Conservation (phyloP, 2,888 invertebrate genomes). For the Lingula anatina region DNA sequence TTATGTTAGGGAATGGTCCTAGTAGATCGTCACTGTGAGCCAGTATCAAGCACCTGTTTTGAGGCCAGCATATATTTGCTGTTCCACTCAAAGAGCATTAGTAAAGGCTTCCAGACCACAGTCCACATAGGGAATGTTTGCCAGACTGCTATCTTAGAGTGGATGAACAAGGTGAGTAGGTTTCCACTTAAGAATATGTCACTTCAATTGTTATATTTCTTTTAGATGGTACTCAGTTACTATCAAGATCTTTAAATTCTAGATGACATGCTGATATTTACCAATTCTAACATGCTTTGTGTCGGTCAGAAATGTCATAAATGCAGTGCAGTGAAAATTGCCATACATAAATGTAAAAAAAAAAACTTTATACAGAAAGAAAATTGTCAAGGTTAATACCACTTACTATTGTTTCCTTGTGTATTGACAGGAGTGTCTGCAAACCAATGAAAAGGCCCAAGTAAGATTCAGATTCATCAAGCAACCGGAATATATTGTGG, state of each 20-base stretch:
- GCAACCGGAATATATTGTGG: slow-evolving; percentile 81
- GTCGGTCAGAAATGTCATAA: no score
- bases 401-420: background rate
- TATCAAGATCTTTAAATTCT: background rate
- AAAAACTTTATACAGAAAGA: no score
- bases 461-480: slow-evolving; percentile 84
- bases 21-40: slow-evolving; percentile 31
- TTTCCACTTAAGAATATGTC: no score
- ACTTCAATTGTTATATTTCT: background rate
- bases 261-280: no score
- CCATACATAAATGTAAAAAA: no score
- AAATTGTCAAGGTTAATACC: no score
- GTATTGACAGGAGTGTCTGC: slow-evolving; percentile 40
- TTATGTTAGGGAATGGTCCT: slow-evolving; percentile 54
- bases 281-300: no score
- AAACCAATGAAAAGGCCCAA: slow-evolving; percentile 79
- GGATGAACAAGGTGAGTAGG: slow-evolving; percentile 57
- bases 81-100: slow-evolving; percentile 66
- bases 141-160: slow-evolving; percentile 80
- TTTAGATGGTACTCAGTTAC: background rate
- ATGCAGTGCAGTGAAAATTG: no score
- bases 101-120: slow-evolving; percentile 64
- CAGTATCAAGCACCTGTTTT: slow-evolving; percentile 50
- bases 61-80: slow-evolving; percentile 84
- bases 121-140: slow-evolving; percentile 93